Percentiles rank a stretch among this genome's conserved stretches.
Evolutionary conservation across 2,888 invertebrate species (phyloP).

Genomic region (Ellobium chinense): DNA sequence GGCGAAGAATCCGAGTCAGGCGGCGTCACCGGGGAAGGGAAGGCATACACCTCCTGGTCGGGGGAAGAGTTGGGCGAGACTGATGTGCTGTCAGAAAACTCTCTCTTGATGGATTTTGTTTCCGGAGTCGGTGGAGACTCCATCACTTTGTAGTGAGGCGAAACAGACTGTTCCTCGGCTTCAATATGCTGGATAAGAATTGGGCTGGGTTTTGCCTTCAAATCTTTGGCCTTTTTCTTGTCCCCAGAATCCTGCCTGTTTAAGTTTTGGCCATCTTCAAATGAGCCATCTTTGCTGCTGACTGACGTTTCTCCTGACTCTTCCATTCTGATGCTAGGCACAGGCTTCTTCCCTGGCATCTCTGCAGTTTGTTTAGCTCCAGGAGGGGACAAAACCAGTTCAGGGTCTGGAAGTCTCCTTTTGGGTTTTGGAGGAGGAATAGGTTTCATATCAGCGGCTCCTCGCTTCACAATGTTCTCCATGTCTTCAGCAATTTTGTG

Average conservation of each 20-base stretch:
- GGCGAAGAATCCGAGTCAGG: constrained; percentile 75
- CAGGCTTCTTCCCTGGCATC: background rate
- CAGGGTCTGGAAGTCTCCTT: constrained; percentile 69
- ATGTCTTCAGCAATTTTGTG: constrained; percentile 56
- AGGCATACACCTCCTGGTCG: constrained; percentile 70
- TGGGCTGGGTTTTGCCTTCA: constrained; percentile 71
- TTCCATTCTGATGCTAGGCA: constrained; percentile 24
- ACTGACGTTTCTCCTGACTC: background rate
- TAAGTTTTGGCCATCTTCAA: constrained; percentile 14
- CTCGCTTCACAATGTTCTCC: constrained; percentile 51
- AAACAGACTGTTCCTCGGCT: constrained; percentile 66
- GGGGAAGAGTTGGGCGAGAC: constrained; percentile 72
- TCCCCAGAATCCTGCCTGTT: constrained; percentile 66
- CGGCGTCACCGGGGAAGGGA: constrained; percentile 75
- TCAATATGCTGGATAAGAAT: constrained; percentile 67
- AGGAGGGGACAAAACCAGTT: background rate
- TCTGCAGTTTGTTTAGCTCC: background rate
- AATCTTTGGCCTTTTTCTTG: constrained; percentile 66
- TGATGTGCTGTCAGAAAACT: constrained; percentile 72
- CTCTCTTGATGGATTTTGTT: constrained; percentile 67
- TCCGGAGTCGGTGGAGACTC: constrained; percentile 75
- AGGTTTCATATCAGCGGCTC: constrained; percentile 52
- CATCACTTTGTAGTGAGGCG: constrained; percentile 73
- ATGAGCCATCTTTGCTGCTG: constrained; percentile 21
- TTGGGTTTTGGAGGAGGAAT: constrained; percentile 61